These are phyloP conservation scores for Apogon talboti DNA, from an alignment of 2,797 vertebrate species.

Conservation along the genomic window DNA sequence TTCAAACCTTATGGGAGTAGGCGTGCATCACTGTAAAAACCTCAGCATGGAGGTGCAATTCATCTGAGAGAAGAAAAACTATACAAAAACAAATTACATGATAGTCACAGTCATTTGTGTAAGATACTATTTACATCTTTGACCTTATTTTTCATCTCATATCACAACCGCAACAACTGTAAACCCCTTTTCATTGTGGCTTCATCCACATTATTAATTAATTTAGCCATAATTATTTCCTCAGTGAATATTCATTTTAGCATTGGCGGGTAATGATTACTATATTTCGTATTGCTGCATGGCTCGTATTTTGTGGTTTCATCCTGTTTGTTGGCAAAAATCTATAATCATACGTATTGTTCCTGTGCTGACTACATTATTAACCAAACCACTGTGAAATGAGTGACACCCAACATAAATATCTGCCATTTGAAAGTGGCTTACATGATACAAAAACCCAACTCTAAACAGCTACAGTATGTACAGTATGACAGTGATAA, in stretches of 20 bases:
- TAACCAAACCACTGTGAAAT: constrained; percentile 61
- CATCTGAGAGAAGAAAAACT: constrained; percentile 47
- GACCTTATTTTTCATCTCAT: constrained; percentile 53
- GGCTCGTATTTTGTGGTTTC: constrained; percentile 45
- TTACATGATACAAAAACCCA: constrained; percentile 49
- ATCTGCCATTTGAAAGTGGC: constrained; percentile 48
- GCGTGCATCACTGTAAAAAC: constrained; percentile 67
- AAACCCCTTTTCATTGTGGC: constrained; percentile 22
- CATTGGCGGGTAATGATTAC: constrained; percentile 21
- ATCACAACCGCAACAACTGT: constrained; percentile 38
- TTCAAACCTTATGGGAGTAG: constrained; percentile 50
- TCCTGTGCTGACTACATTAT: constrained; percentile 44
- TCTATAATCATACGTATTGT: constrained; percentile 39
- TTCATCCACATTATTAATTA: constrained; percentile 34
- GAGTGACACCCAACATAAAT: constrained; percentile 56
- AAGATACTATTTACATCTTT: constrained; percentile 80
- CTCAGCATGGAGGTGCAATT: constrained; percentile 51
- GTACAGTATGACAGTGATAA: constrained; percentile 67
- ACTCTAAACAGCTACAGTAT: constrained; percentile 68
- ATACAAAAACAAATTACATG: constrained; percentile 75
- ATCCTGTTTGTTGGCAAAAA: constrained; percentile 36
- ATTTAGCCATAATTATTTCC: constrained; percentile 10
- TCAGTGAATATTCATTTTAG: constrained; percentile 24
- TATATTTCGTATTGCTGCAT: constrained; percentile 66
- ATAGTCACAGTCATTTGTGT: constrained; percentile 79